Conservation (phyloP, 53 echinoderm and acorn worm genomes). For the Paelopatides confundens region DNA sequence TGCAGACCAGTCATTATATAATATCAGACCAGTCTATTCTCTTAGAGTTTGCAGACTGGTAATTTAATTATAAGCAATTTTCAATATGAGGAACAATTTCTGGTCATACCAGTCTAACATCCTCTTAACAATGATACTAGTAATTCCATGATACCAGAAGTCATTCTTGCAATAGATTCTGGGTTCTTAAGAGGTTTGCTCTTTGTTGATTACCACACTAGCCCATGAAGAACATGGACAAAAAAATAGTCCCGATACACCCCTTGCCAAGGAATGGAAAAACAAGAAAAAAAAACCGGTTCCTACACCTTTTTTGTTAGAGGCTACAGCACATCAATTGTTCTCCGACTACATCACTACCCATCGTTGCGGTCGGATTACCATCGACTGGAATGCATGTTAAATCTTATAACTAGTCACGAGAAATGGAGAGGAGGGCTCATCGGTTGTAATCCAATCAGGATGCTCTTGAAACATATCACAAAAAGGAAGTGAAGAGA, state of each 20-base stretch:
- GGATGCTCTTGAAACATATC: neutral
- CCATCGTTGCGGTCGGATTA: constrained; percentile 5
- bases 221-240: neutral
- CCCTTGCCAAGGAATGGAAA: constrained; percentile 45
- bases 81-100: no score
- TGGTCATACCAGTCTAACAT: no score
- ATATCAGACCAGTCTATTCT: no score
- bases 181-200: no score
- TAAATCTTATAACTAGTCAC: constrained; percentile 23
- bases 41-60: no score
- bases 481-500: neutral
- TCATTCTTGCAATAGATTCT: no score
- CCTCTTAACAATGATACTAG: no score
- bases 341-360: constrained; percentile 36
- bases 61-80: no score
- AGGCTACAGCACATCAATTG: constrained; percentile 30
- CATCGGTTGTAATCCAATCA: neutral
- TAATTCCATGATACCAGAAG: no score
- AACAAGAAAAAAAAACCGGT: constrained; percentile 37
- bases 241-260: neutral
- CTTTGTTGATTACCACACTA: neutral
- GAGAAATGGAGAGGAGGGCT: neutral
- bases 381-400: constrained; percentile 33
- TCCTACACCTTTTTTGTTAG: constrained; percentile 13
- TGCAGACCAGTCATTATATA: no score